phyloP scores from a whole-genome alignment of 2,797 vertebrate species.

The Brachymystax lenok region DNA sequence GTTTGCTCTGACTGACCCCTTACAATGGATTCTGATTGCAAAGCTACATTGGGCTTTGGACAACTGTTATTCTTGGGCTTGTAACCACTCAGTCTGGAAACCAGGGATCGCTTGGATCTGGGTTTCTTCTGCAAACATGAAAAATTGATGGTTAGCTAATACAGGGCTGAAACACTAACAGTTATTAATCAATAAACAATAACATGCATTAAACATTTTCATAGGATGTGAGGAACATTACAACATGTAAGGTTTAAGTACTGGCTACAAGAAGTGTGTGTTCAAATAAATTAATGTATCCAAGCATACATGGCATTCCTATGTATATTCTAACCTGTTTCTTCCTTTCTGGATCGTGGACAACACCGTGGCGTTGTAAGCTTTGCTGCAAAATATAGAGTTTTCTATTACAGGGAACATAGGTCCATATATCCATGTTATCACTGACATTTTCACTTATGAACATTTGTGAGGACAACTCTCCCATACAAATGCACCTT shows the following conservation, averaged over 20 bases:
- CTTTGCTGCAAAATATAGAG: slow-evolving; percentile 76
- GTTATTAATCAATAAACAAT: not conserved
- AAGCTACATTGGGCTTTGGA: not conserved
- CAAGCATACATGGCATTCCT: not conserved
- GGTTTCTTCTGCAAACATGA: not conserved
- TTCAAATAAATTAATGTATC: not conserved
- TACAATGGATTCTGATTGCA: not conserved
- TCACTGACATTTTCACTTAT: not conserved
- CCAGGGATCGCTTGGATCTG: slow-evolving; percentile 3
- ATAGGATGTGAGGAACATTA: not conserved
- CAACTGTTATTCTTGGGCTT: not conserved
- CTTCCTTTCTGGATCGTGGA: slow-evolving; percentile 19
- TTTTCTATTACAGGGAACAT: not conserved
- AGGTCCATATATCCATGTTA: not conserved
- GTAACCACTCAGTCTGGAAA: slow-evolving; percentile 11
- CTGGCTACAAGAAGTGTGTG: not conserved
- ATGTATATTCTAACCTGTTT: slow-evolving; percentile 6
- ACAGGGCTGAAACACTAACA: not conserved
- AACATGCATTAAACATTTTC: not conserved
- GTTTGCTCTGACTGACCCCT: not conserved
- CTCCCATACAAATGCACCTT: not conserved
- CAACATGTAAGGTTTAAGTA: not conserved
- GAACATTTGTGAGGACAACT: not conserved
- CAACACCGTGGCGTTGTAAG: slow-evolving; percentile 63
- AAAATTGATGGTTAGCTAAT: not conserved